Conservation (phyloP, 2,888 invertebrate genomes). For the Brenthis ino region DNA sequence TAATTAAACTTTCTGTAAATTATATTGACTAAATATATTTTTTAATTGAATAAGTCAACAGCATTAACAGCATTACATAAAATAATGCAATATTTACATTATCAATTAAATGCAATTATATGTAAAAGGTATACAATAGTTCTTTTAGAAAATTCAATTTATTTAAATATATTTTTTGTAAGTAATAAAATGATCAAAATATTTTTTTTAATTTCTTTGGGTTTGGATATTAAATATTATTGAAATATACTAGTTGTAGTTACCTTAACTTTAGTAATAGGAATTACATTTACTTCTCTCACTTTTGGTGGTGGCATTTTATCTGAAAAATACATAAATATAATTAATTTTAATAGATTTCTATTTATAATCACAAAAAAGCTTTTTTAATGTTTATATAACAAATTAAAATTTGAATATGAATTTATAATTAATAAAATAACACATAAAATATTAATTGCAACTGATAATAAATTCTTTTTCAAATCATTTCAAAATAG, state of each 20-base stretch:
- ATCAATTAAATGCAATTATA: too few relatives aligned
- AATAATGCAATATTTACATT: too few relatives aligned
- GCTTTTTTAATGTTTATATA: too few relatives aligned
- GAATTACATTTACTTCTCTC: constrained; percentile 53
- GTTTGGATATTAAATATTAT: neutral
- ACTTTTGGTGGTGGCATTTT: constrained; percentile 45
- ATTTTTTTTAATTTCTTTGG: neutral
- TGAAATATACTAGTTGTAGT: constrained; percentile 14
- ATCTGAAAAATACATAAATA: constrained; percentile 12
- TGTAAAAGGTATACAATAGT: too few relatives aligned
- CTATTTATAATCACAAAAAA: too few relatives aligned
- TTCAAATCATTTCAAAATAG: constrained; percentile 48
- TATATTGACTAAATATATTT: too few relatives aligned
- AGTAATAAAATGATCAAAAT: neutral
- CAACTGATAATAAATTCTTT: neutral
- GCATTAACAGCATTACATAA: too few relatives aligned
- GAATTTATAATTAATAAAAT: neutral
- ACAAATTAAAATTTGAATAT: neutral
- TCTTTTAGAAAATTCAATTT: too few relatives aligned
- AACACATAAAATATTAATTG: neutral
- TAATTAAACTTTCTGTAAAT: too few relatives aligned
- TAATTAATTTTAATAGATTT: too few relatives aligned
- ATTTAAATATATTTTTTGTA: neutral
- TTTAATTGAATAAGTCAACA: too few relatives aligned
- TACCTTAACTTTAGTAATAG: constrained; percentile 53